These are phyloP conservation scores for Eclectus roratus DNA, from an alignment of 2,113 vertebrate species.

Conservation along the genomic window DNA sequence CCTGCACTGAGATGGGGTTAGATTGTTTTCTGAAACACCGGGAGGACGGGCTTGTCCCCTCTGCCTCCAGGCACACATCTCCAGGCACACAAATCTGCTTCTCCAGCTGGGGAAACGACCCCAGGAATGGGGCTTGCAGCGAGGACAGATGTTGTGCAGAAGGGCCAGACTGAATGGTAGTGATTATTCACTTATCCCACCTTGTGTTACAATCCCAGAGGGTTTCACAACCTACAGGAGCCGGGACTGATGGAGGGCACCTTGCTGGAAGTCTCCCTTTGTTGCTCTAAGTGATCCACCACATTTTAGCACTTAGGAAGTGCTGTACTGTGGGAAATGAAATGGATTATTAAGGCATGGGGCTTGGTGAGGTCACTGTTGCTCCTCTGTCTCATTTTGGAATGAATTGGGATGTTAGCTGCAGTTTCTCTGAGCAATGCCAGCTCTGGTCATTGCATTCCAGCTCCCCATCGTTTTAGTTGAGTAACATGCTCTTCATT, in stretches of 20 bases:
- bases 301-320: not conserved
- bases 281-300: not conserved
- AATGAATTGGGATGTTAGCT: not conserved
- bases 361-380: not conserved
- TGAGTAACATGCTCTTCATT: not conserved
- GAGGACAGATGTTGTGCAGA: not conserved
- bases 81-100: not conserved
- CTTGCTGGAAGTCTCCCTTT: not conserved
- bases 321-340: not conserved
- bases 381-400: not conserved
- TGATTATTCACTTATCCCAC: not conserved
- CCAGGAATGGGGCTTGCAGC: not conserved
- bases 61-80: not conserved
- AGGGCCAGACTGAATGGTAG: not conserved
- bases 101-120: not conserved
- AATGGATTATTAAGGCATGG: not conserved
- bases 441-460: not conserved
- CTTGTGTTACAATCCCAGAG: fast-evolving
- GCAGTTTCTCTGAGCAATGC: not conserved
- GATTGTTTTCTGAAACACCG: not conserved
- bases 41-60: not conserved
- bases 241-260: not conserved
- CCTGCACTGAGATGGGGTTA: not conserved
- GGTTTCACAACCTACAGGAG: not conserved
- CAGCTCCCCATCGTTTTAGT: not conserved